Base-by-base conservation (phyloP, 2,888 invertebrate genomes). In the Aleiodes testaceus region DNA sequence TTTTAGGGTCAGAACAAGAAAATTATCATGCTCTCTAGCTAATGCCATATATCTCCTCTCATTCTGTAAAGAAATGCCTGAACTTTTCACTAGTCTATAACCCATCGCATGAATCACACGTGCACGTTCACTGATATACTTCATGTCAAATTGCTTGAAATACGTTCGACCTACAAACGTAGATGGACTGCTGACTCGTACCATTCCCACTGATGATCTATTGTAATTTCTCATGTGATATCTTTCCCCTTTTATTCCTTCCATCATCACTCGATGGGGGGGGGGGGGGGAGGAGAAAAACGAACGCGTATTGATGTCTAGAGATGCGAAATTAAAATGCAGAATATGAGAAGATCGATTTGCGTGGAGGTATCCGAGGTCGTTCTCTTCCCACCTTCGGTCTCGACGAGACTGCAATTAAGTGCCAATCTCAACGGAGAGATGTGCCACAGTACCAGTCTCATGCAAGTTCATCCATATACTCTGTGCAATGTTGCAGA, bases 351-450 rank as follows among this genome's bases (percentile, higher is more conserved):
- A 71, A 73, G 53, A 73, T 75, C 72, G 75, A 78, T 78, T 78
- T 77, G 75, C 77, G 77, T 78, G 78, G 75, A 71, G 47, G 73
- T 75, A 36, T 68, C 70, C 63, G 65, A 36, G 36, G 36, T 36
- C 36, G 53, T 70, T 53, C 26, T 67, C 55, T 55, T 65, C 70
- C 65, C 70, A 55, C 65, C 55, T 36, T 59, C 59, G 14, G 64
- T 68, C 52, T 72, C 59, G 47, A 65, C 64, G 66, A 67, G 64
- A 59, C 52, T 72, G 70, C 72, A 77, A 77, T 78, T 77, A 77
- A 75, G 74, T 67, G 74, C 74, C 75, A 73, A 75, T 77, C 75
- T 72, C 74, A 70, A 72, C 71, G 74, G 69, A 72, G 67, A 74
- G 75, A 63, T 69, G 71, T 66, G 63, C 69, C 53, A 22, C 68